Evolutionary conservation across 2,113 vertebrate genomes (phyloP).

Genomic region (Micronycteris hirsuta): DNA sequence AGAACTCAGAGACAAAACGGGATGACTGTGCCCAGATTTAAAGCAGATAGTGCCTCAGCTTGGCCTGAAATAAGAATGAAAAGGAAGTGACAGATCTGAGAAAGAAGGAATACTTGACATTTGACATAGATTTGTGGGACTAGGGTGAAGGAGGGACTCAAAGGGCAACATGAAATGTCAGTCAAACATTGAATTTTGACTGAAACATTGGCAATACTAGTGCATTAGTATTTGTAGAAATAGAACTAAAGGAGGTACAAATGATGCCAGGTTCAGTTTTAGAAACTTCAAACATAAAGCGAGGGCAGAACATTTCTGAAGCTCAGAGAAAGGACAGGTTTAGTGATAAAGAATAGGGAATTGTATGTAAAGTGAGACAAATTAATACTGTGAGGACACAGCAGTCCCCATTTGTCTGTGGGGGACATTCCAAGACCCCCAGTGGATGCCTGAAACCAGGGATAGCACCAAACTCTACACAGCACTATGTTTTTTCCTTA

Average conservation of each 20-base stretch:
- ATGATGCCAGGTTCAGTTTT: not conserved
- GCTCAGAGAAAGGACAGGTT: not conserved
- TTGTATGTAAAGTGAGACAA: not conserved
- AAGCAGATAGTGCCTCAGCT: not conserved
- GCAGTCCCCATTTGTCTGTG: not conserved
- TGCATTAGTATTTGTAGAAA: not conserved
- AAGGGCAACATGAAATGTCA: not conserved
- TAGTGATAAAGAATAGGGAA: not conserved
- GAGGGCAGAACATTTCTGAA: not conserved
- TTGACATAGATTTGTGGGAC: not conserved
- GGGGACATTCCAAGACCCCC: not conserved
- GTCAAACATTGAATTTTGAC: not conserved
- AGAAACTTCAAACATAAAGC: not conserved
- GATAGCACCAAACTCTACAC: not conserved
- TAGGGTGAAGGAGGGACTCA: not conserved
- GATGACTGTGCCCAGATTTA: not conserved
- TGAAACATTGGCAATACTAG: not conserved
- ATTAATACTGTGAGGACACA: not conserved
- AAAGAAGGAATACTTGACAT: slow-evolving; percentile 29
- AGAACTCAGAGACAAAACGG: not conserved
- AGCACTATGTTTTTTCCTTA: not conserved
- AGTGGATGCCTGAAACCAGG: not conserved
- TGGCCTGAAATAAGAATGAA: not conserved
- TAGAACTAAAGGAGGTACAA: not conserved
- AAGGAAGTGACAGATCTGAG: slow-evolving; percentile 32